Conservation (phyloP, 2,113 vertebrate genomes). For the Eleginops maclovinus region DNA sequence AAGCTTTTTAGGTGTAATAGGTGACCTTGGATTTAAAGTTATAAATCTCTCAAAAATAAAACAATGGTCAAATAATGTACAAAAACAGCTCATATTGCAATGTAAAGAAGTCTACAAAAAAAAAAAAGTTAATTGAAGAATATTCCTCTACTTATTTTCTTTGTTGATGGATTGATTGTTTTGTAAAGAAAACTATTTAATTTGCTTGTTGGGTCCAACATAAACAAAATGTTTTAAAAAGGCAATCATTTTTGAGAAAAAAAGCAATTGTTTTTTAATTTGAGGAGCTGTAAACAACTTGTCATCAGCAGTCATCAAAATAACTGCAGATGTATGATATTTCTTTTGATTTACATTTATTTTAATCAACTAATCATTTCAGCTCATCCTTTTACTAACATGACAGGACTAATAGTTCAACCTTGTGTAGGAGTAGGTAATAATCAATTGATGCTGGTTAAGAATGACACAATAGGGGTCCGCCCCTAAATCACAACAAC, state of each 20-base stretch:
- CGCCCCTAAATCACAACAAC: neutral
- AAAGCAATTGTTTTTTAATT: neutral
- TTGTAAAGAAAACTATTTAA: neutral
- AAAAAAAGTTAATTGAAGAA: neutral
- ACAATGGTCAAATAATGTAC: neutral
- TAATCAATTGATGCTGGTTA: neutral
- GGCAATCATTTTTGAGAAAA: neutral
- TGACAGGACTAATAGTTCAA: neutral
- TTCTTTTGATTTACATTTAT: neutral
- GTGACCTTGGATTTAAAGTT: too few relatives aligned
- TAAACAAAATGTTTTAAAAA: neutral
- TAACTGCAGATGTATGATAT: neutral
- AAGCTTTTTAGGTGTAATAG: neutral
- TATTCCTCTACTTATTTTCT: neutral
- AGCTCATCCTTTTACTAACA: neutral
- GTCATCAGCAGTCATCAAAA: neutral
- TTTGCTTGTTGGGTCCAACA: neutral
- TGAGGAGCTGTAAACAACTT: neutral
- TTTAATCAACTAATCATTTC: neutral
- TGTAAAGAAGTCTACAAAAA: neutral
- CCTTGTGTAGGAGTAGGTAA: neutral
- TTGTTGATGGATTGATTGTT: neutral
- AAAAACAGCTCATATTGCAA: neutral
- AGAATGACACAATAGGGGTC: neutral
- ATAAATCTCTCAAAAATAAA: neutral